These are phyloP conservation scores for Lycophotia porphyrea DNA, from an alignment of 2,888 invertebrate genomes.

Conservation along the genomic window DNA sequence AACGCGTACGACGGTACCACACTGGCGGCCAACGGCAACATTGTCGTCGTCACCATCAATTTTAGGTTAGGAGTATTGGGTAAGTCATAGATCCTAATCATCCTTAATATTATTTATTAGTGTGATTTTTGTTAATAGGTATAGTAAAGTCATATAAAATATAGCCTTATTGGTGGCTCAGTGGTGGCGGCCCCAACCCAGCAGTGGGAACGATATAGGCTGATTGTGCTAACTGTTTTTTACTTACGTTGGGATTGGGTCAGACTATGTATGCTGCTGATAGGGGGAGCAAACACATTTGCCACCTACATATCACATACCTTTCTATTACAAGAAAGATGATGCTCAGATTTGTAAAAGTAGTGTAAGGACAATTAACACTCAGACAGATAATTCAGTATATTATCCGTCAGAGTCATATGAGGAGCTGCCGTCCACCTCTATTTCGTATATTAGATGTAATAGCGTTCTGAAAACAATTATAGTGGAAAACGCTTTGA, in stretches of 20 bases:
- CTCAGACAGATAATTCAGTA: background rate
- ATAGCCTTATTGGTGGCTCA: too few species aligned
- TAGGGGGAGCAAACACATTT: background rate
- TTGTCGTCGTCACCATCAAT: constrained; percentile 97
- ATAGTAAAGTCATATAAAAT: background rate
- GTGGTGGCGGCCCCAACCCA: too few species aligned
- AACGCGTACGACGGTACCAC: constrained; percentile 99
- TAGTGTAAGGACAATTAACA: background rate
- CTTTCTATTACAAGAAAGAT: background rate
- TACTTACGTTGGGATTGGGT: background rate
- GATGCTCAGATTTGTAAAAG: background rate
- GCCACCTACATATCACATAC: background rate
- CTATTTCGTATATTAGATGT: background rate
- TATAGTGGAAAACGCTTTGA: background rate
- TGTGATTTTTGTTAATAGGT: background rate
- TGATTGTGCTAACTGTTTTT: background rate
- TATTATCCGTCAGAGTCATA: background rate
- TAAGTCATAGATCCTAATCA: constrained; percentile 82
- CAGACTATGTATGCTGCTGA: background rate
- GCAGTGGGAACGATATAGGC: too few species aligned
- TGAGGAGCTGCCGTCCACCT: background rate
- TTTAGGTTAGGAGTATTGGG: constrained; percentile 97
- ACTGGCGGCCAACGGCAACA: constrained; percentile 96
- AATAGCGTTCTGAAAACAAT: background rate
- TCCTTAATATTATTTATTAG: background rate